Evolutionary conservation across 2,888 invertebrate genomes (phyloP).

Genomic region (Stenotaenia linearis): DNA sequence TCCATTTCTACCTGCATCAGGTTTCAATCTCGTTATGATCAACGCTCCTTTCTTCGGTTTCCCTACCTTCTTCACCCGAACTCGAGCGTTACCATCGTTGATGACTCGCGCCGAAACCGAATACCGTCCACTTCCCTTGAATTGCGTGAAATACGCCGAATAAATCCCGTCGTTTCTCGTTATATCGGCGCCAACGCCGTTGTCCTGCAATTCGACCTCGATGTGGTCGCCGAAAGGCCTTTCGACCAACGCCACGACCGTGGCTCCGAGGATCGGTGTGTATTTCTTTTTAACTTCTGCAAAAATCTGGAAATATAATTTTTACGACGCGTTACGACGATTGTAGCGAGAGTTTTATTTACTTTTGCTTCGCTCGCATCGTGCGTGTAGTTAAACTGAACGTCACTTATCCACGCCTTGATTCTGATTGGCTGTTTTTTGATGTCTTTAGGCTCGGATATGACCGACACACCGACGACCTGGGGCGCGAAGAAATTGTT

Average conservation of each 20-base stretch:
- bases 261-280: slow-evolving; percentile 39
- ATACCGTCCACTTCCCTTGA: slow-evolving; percentile 42
- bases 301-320: slow-evolving; percentile 36
- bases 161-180: slow-evolving; percentile 45
- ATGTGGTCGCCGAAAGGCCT: slow-evolving; percentile 38
- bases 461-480: slow-evolving; percentile 36
- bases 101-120: slow-evolving; percentile 41
- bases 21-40: background rate
- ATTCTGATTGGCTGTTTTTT: slow-evolving; percentile 39
- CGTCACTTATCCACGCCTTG: slow-evolving; percentile 38
- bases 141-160: slow-evolving; percentile 43
- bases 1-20: background rate
- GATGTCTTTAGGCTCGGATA: slow-evolving; percentile 38
- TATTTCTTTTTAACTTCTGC: slow-evolving; percentile 40
- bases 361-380: slow-evolving; percentile 36
- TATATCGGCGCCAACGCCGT: slow-evolving; percentile 38
- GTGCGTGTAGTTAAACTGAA: slow-evolving; percentile 38
- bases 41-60: background rate
- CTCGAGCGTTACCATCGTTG: slow-evolving; percentile 38
- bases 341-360: too few relatives aligned
- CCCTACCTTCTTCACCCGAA: background rate
- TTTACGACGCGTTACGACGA: too few relatives aligned
- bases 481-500: slow-evolving; percentile 27
- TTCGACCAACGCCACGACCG: slow-evolving; percentile 39
- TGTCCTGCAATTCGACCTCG: slow-evolving; percentile 39